phyloP scores from a whole-genome alignment of 2,797 vertebrate species.

The Hydrocynus forskahlii region DNA sequence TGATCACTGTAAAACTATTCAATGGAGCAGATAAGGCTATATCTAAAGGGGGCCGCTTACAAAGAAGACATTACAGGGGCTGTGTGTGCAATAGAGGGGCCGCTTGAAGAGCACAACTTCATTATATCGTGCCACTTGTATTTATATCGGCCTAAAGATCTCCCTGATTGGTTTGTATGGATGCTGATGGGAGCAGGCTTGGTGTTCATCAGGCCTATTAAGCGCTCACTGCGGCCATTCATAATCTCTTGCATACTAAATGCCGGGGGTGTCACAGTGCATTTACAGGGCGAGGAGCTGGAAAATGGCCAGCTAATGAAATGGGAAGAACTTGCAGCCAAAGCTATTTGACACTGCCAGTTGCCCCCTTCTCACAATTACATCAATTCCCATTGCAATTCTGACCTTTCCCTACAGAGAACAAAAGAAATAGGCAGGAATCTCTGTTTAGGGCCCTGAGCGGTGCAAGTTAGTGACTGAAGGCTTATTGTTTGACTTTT shows the following conservation, averaged over 20 bases:
- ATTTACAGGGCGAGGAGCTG: conserved; percentile 64
- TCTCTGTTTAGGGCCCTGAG: conserved; percentile 14
- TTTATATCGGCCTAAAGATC: conserved; percentile 78
- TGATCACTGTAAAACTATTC: conserved; percentile 96
- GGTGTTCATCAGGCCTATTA: conserved; percentile 79
- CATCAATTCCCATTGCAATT: conserved; percentile 78
- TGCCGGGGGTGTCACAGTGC: conserved; percentile 68
- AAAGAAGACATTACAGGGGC: conserved; percentile 82
- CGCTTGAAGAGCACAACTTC: conserved; percentile 93
- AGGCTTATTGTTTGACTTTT: neutral
- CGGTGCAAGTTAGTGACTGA: neutral
- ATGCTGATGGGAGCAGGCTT: conserved; percentile 78
- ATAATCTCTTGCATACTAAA: conserved; percentile 83
- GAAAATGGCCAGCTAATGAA: conserved; percentile 69
- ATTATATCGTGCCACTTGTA: conserved; percentile 90
- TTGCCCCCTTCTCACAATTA: conserved; percentile 70
- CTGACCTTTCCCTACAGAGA: conserved; percentile 74
- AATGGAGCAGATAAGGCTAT: conserved; percentile 93
- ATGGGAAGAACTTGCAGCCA: conserved; percentile 61
- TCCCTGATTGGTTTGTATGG: conserved; percentile 75
- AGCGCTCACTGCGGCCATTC: conserved; percentile 73
- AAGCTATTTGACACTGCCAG: conserved; percentile 70
- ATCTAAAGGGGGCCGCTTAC: conserved; percentile 80
- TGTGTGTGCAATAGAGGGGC: neutral
- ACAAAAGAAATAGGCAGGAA: conserved; percentile 67